These are phyloP conservation scores for Berghia stephanieae DNA, from an alignment of 1,140 invertebrate species.

Conservation along the genomic window DNA sequence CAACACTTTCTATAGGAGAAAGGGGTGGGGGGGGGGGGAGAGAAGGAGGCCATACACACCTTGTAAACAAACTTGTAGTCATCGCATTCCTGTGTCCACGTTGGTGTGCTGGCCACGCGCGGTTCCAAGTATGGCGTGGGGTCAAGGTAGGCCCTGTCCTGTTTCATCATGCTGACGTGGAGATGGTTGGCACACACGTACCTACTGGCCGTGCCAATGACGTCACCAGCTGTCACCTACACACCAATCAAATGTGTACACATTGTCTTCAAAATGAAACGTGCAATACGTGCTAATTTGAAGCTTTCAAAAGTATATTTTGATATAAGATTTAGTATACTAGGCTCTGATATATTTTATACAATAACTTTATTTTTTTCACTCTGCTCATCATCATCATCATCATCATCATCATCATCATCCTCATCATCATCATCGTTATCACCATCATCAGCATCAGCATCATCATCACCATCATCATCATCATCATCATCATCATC, in stretches of 20 bases:
- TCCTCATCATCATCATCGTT: no score
- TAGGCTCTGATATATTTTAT: background rate
- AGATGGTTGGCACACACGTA: conserved; percentile 46
- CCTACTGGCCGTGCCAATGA: conserved; percentile 36
- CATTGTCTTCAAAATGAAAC: no score
- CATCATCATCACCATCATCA: background rate
- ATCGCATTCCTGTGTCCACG: conserved; percentile 48
- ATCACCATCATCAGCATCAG: no score
- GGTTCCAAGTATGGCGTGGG: conserved; percentile 41
- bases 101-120: conserved; percentile 30
- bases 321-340: background rate
- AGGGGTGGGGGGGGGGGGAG: no score
- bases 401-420: no score
- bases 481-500: background rate
- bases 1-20: no score
- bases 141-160: conserved; percentile 35
- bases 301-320: background rate
- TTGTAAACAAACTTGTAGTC: conserved; percentile 49
- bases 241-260: no score
- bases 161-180: conserved; percentile 42
- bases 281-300: background rate
- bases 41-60: conserved; percentile 21
- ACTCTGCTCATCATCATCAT: no score
- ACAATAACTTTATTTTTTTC: background rate
- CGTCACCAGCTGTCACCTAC: conserved; percentile 44